Percentiles rank a stretch among this genome's conserved stretches.
These are phyloP conservation scores for Tetrapedia diversipes DNA, from an alignment of 2,888 invertebrate genomes.

Conservation along the genomic window DNA sequence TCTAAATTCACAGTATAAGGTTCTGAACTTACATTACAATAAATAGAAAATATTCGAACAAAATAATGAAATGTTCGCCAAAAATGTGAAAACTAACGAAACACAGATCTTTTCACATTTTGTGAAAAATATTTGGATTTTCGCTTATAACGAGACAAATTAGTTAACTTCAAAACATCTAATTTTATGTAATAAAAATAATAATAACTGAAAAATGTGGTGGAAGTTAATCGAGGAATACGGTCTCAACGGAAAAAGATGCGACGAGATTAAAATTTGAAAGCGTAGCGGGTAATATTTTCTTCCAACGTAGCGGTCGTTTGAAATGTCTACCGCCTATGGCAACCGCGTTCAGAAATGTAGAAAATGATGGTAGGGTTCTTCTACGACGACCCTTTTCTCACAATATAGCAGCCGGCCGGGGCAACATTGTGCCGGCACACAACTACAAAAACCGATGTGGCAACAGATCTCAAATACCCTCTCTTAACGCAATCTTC, in stretches of 20 bases:
- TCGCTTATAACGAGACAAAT: slow-evolving; percentile 50
- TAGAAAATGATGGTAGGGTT: slow-evolving; percentile 40
- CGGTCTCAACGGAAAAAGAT: not conserved
- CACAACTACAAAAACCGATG: slow-evolving; percentile 43
- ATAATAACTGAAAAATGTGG: not conserved
- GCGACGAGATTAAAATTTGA: slow-evolving; percentile 12
- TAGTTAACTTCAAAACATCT: slow-evolving; percentile 23
- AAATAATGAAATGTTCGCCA: not conserved
- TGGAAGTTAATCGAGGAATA: not conserved
- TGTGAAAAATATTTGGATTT: slow-evolving; percentile 63
- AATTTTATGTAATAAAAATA: slow-evolving; percentile 29
- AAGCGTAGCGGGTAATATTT: slow-evolving; percentile 8
- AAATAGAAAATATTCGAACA: slow-evolving; percentile 2
- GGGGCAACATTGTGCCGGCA: slow-evolving; percentile 37
- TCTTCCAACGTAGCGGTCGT: not conserved
- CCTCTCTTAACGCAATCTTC: not conserved
- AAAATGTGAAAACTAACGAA: slow-evolving; percentile 12
- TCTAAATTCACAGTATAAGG: slow-evolving; percentile 18
- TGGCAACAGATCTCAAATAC: slow-evolving; percentile 44
- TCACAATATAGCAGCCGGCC: slow-evolving; percentile 50
- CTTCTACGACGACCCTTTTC: slow-evolving; percentile 24
- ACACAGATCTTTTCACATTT: slow-evolving; percentile 47
- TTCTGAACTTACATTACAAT: slow-evolving; percentile 1
- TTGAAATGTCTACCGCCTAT: slow-evolving; percentile 12
- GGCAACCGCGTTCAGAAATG: slow-evolving; percentile 49